Evolutionary conservation across 2,113 vertebrate genomes (phyloP).

Genomic region (Cephalophus harveyi): DNA sequence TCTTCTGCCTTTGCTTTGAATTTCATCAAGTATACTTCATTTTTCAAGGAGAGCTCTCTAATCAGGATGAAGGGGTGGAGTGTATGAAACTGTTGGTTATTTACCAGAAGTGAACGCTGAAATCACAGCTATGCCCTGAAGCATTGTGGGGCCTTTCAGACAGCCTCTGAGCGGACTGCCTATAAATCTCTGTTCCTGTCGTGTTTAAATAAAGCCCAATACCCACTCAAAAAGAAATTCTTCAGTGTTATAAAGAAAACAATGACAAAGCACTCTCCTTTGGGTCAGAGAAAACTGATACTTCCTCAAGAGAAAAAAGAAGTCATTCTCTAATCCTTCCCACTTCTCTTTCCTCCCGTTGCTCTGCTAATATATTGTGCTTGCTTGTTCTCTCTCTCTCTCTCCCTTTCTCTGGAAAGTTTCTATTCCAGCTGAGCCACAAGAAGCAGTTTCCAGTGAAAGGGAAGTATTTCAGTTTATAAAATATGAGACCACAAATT

Average conservation of each 20-base stretch:
- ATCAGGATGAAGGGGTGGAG: conserved; percentile 68
- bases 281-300: conserved; percentile 82
- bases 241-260: conserved; percentile 91
- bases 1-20: not conserved
- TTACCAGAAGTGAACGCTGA: conserved; percentile 72
- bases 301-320: conserved; percentile 78
- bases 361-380: not conserved
- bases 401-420: not conserved
- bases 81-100: conserved; percentile 67
- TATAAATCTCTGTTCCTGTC: conserved; percentile 90
- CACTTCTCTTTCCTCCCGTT: not conserved
- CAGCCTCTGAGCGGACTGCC: conserved; percentile 83
- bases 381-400: not conserved
- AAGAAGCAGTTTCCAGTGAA: conserved; percentile 59
- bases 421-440: not conserved
- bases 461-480: conserved; percentile 34
- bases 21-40: conserved; percentile 43
- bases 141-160: conserved; percentile 86
- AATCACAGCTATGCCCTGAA: conserved; percentile 74
- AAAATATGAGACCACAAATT: conserved; percentile 45
- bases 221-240: conserved; percentile 92
- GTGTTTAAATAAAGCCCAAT: conserved; percentile 92
- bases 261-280: conserved; percentile 91
- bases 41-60: conserved; percentile 74
- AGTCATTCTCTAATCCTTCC: conserved; percentile 45